Conservation (phyloP, 2,113 vertebrate species). For the Spea bombifrons region DNA sequence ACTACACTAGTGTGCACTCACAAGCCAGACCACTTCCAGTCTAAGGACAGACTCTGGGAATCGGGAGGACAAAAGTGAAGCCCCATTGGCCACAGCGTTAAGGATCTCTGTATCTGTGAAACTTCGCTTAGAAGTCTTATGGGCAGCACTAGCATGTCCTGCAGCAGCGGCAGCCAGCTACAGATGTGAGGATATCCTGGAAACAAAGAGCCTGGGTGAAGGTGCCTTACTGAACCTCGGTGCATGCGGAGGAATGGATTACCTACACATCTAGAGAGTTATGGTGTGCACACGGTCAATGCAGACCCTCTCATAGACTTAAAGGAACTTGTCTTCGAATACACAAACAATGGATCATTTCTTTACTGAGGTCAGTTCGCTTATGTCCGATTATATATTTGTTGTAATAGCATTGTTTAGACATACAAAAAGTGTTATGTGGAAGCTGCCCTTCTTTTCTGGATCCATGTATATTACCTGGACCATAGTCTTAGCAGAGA, state of each 20-base stretch:
- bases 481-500: neutral
- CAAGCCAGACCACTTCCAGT: neutral
- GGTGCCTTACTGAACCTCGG: slow-evolving; percentile 6
- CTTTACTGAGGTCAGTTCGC: slow-evolving; percentile 77
- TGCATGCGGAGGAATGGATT: slow-evolving; percentile 5
- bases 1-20: neutral
- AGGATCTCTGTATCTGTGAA: neutral
- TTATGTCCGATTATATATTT: too few relatives aligned
- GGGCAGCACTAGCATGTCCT: slow-evolving; percentile 31
- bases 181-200: slow-evolving; percentile 41
- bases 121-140: neutral
- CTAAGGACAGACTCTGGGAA: neutral
- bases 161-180: slow-evolving; percentile 12
- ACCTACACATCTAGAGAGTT: neutral
- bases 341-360: slow-evolving; percentile 76
- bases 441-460: neutral
- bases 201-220: slow-evolving; percentile 35
- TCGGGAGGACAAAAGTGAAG: neutral
- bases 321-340: slow-evolving; percentile 55
- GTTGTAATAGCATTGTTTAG: too few relatives aligned
- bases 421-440: too few relatives aligned
- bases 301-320: slow-evolving; percentile 48
- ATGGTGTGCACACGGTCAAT: slow-evolving; percentile 51
- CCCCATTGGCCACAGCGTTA: too few relatives aligned
- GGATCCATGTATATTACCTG: neutral